Base-by-base conservation (phyloP, 2,113 vertebrate species). In the Protomyctophum bolini region DNA sequence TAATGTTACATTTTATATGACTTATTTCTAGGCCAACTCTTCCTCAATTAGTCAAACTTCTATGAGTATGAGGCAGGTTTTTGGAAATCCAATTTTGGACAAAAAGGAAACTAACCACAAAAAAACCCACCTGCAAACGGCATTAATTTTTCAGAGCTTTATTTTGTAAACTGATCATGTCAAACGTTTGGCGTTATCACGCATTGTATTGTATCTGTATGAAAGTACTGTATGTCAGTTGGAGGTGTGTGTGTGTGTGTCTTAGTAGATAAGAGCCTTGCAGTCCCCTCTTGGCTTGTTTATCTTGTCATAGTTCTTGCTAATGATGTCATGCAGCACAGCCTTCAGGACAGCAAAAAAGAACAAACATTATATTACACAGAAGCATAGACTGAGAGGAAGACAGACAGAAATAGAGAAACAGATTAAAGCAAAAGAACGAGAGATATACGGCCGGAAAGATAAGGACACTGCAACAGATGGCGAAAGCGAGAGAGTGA, bases 241-340 rank as follows among this genome's bases (percentile, higher is more conserved):
- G 9, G n/a, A 21, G 15, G 46, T 29, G 54, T 52, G 55, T 59
- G 51, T 75, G 68, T 72, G 46, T 70, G 46, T 69, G n/a, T 14
- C 71, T 96, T 86, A 97, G 86, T 97, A 97, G 89, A 97, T 95
- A 79, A 96, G 94, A 11, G 94, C 94, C 70, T 97, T 97, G 65
- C 92, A 93, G 50, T 96, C 94, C 83, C 95, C 95, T 70, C 93
- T 93, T 50, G 96, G 95, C 87, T 93, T 96, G 91, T 95, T 96
- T 67, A 97, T 96, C 87, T 97, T 97, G 89, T 94, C 93, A 0
- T 93, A 95, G 85, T 97, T 97, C 92, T 97, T 97, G 88, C 72
- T 93, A 83, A 96, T 94, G 80, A 94, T 91, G 87, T 97, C 96
- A 58, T 94, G 94, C 70, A 96, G 85, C 59, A 94, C 92, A 12